Evolutionary conservation across 2,888 invertebrate genomes (phyloP).

Genomic region (Silvanus unidentatus): DNA sequence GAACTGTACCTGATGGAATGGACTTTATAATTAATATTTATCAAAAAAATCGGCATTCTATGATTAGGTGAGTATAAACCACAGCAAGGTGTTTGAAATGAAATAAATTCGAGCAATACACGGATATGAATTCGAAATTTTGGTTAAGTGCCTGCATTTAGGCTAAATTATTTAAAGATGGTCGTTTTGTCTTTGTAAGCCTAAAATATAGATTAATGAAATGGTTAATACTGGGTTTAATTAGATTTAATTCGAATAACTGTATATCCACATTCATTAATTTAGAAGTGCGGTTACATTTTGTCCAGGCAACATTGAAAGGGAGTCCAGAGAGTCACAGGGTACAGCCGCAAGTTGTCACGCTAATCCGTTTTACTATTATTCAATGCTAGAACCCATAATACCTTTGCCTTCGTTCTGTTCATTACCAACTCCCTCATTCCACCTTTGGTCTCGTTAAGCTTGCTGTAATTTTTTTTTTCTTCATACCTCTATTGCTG

Average conservation of each 20-base stretch:
- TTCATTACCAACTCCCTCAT: conserved; percentile 11
- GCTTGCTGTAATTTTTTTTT: neutral
- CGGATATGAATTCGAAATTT: too few relatives aligned
- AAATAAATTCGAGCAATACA: too few relatives aligned
- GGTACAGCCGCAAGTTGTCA: conserved; percentile 23
- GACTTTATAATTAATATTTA: too few relatives aligned
- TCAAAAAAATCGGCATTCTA: too few relatives aligned
- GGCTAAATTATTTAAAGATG: too few relatives aligned
- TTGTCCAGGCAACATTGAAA: conserved; percentile 2
- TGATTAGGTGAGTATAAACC: too few relatives aligned
- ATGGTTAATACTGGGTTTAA: conserved; percentile 3
- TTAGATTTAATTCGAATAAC: conserved; percentile 4
- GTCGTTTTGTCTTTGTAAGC: too few relatives aligned
- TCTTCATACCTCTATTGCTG: neutral
- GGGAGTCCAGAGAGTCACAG: conserved; percentile 9
- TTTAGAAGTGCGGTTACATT: conserved; percentile 3
- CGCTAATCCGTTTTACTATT: conserved; percentile 26
- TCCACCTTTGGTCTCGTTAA: neutral
- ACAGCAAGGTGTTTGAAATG: too few relatives aligned
- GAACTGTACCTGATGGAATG: too few relatives aligned
- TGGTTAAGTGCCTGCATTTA: too few relatives aligned
- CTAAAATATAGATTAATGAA: too few relatives aligned
- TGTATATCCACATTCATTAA: conserved; percentile 3
- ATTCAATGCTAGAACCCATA: conserved; percentile 24
- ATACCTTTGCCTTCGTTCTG: conserved; percentile 19